These are phyloP conservation scores for Tokudaia muenninki DNA, from an alignment of 2,797 vertebrate species.

Conservation along the genomic window DNA sequence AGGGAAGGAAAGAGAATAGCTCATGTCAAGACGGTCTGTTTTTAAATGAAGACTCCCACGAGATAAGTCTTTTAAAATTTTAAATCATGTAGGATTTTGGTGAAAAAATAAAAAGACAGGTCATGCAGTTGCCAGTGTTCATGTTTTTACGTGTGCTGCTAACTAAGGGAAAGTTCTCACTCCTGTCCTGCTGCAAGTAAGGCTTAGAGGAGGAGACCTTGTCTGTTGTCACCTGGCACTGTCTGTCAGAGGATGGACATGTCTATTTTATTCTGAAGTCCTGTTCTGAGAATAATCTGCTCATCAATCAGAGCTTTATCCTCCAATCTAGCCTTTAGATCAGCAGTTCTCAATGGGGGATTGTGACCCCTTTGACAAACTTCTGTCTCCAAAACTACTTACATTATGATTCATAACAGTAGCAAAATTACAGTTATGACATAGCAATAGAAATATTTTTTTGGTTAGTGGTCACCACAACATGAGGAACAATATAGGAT, in stretches of 20 bases:
- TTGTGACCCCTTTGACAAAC: background rate
- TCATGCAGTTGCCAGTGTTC: background rate
- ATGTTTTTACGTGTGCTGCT: background rate
- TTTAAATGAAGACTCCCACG: background rate
- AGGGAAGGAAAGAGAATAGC: background rate
- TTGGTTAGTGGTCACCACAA: background rate
- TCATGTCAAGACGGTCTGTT: background rate
- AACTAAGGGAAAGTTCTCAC: background rate
- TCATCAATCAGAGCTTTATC: background rate
- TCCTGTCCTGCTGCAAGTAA: background rate
- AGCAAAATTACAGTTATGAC: background rate
- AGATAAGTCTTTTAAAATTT: conserved; percentile 19
- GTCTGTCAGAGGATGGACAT: background rate
- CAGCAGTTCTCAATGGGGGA: background rate
- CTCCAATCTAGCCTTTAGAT: background rate
- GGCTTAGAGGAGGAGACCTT: background rate
- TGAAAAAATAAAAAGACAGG: background rate
- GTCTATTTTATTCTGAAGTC: background rate
- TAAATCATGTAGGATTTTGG: background rate
- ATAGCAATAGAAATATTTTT: background rate
- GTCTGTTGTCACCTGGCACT: background rate
- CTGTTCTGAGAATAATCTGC: background rate
- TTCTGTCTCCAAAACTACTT: background rate
- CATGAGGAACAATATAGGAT: background rate
- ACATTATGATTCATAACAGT: background rate